Evolutionary conservation across 1,140 invertebrate genomes (phyloP), one percentile per base, ranked within the genome.

Genomic region (Drosophila micromelanica): DNA sequence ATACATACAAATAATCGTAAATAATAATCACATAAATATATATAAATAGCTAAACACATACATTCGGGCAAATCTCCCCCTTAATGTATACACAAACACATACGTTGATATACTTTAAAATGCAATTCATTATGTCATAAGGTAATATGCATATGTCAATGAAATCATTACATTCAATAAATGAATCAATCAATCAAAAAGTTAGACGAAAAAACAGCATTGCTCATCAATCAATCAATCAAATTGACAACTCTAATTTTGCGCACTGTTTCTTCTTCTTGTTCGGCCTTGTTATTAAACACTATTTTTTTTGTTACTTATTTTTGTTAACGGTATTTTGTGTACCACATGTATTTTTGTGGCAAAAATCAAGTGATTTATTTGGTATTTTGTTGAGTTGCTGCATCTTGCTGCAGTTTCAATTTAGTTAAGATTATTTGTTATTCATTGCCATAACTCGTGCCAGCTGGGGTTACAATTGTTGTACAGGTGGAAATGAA

Each of bases 401-500:
- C 46, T 63, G 49, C 61, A 63, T 43, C 32, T 63, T 42, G 49
- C 57, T 74, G 72, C 59, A 59, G 49, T 61, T 74, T 61, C 11
- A 23, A 52, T 57, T 35, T 69, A 46, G 55, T 45, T 45, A 38
- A 12, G 40, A 48, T 48, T 45, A 32, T 59, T 59, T 79, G 30
- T 51, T 75, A 61, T 67, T 74, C 43, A 78, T 89, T 80, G 80
- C 86, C 86, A 91, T 92, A 92, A 91, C 85, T 93, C 93, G 93
- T 94, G 93, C 93, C 93, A 94, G 93, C 93, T 93, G 93, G 93
- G 93, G 93, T 93, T 92, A 91, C 90, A 91, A 69, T 84, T 79
- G 52, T 79, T 71, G 43, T 82, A 84, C 79, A 82, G 71, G 57
- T 74, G 70, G 74, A 86, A 89, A 89, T 90, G 49, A 87, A 82